These are phyloP conservation scores for Bos indicus DNA, from an alignment of 2,113 vertebrate species.

Conservation along the genomic window DNA sequence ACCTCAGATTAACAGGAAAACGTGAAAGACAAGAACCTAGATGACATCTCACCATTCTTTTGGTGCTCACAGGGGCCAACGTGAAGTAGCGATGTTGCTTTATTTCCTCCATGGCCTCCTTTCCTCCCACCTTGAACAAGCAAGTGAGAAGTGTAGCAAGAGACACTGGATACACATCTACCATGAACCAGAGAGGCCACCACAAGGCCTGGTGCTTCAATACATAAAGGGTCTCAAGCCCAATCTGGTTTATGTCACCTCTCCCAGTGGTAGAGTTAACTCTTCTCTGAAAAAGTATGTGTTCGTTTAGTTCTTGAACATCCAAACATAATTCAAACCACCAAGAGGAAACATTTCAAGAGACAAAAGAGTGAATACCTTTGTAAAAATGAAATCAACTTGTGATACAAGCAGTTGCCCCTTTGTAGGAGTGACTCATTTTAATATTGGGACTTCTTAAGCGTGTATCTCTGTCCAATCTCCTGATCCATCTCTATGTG, in stretches of 20 bases:
- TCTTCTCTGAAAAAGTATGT: background rate
- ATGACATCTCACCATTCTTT: background rate
- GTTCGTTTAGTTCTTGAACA: background rate
- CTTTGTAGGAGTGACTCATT: background rate
- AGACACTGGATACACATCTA: background rate
- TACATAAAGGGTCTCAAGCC: background rate
- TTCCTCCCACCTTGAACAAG: background rate
- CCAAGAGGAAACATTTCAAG: background rate
- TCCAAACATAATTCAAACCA: background rate
- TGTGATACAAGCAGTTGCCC: background rate
- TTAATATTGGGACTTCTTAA: background rate
- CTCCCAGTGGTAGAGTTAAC: background rate
- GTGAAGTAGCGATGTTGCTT: background rate
- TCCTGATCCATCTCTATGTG: background rate
- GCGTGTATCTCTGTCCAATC: background rate
- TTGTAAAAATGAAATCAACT: background rate
- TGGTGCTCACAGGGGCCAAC: background rate
- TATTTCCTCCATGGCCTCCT: background rate
- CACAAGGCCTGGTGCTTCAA: background rate
- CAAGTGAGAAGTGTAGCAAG: background rate
- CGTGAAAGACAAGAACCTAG: background rate
- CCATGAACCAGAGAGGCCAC: background rate
- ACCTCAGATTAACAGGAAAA: background rate
- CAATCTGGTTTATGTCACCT: background rate
- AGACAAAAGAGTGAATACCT: background rate